These are phyloP conservation scores for Tetranychus piercei DNA, from an alignment of 2,888 invertebrate species.

Conservation along the genomic window DNA sequence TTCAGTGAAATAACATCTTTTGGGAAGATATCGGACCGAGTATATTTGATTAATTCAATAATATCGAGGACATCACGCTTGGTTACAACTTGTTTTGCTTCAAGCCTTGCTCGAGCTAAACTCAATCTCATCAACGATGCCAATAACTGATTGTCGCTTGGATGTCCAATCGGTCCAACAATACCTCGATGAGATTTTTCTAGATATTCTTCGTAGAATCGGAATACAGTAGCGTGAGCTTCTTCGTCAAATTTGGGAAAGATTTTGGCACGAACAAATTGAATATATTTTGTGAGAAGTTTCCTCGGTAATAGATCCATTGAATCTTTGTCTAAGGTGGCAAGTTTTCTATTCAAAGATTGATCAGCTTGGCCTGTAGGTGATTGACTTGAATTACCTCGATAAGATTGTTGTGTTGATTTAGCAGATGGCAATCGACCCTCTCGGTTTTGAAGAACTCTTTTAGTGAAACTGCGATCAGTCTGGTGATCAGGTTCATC, in stretches of 20 bases:
- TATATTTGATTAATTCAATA: not conserved
- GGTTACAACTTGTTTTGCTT: not conserved
- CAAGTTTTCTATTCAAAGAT: not conserved
- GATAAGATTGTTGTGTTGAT: not conserved
- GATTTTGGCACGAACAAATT: not conserved
- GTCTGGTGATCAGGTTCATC: not conserved
- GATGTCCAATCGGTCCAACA: not conserved
- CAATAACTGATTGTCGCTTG: not conserved
- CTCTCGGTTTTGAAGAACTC: not conserved
- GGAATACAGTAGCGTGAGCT: not conserved
- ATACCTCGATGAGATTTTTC: not conserved
- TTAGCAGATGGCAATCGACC: not conserved
- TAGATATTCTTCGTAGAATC: not conserved
- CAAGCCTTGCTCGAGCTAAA: not conserved
- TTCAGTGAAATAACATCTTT: not conserved
- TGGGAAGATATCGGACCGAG: not conserved
- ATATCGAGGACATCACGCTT: not conserved
- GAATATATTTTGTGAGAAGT: not conserved
- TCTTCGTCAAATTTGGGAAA: conserved; percentile 1
- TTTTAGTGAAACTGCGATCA: not conserved
- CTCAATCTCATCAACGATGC: not conserved
- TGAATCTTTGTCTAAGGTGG: not conserved
- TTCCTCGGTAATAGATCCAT: not conserved
- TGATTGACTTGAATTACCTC: not conserved
- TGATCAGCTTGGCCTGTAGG: not conserved